A percentile compares a stretch with the other conserved stretches of the same genome.
Conservation (phyloP, 37 sponge, comb jelly and placozoan genomes). For the Mnemiopsis leidyi region DNA sequence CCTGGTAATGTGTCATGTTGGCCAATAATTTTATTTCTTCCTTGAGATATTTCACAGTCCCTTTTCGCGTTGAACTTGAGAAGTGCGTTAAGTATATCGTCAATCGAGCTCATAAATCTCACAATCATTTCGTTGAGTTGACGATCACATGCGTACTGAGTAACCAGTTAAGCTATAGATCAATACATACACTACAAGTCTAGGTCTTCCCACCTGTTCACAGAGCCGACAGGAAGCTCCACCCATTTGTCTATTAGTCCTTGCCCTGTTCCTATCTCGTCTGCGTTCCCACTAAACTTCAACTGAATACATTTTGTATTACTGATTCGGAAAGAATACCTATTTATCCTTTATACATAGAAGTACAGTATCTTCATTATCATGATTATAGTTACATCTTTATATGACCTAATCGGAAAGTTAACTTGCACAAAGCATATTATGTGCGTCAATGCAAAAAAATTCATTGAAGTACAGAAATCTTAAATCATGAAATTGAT, state of each 20-base stretch:
- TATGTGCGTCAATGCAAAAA: not conserved
- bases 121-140: too few relatives aligned
- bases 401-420: not conserved
- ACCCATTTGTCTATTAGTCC: conserved; percentile 13
- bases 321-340: not conserved
- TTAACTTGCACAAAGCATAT: not conserved
- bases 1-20: too few relatives aligned
- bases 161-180: too few relatives aligned
- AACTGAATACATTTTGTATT: too few relatives aligned
- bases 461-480: not conserved
- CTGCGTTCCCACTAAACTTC: conserved; percentile 54
- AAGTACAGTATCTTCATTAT: not conserved
- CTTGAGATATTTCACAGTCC: too few relatives aligned
- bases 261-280: conserved; percentile 24
- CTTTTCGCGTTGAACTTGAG: too few relatives aligned
- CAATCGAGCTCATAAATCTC: too few relatives aligned
- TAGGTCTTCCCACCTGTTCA: not conserved
- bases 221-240: not conserved
- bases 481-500: too few relatives aligned
- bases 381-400: not conserved
- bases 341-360: not conserved
- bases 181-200: too few relatives aligned
- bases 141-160: too few relatives aligned
- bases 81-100: too few relatives aligned
- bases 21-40: too few relatives aligned